Evolutionary conservation across 1,140 invertebrate genomes (phyloP).

Genomic region (Eupeodes corollae): DNA sequence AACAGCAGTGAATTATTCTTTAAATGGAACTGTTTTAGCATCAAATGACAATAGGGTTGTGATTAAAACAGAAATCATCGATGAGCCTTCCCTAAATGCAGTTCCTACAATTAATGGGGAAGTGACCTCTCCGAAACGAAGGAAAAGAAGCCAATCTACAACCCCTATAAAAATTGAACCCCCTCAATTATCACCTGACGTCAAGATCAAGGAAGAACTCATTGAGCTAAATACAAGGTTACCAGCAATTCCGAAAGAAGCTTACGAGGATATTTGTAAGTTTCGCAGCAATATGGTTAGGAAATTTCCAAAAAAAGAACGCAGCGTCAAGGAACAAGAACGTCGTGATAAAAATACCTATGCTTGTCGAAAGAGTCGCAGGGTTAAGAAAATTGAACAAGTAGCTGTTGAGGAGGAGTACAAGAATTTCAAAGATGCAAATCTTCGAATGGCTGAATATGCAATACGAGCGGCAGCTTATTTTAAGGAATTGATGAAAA

Average conservation of each 20-base stretch:
- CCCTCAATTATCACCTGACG: too few relatives aligned
- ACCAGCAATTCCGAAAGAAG: slow-evolving; percentile 12
- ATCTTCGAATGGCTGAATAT: neutral
- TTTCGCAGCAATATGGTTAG: neutral
- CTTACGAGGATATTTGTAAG: slow-evolving; percentile 9
- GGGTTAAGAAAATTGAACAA: neutral
- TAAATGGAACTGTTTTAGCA: too few relatives aligned
- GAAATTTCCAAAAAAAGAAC: neutral
- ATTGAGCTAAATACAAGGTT: neutral
- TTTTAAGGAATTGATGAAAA: neutral
- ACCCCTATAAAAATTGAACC: too few relatives aligned
- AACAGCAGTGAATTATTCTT: too few relatives aligned
- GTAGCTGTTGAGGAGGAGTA: neutral
- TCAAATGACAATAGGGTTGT: too few relatives aligned
- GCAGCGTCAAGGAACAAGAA: neutral
- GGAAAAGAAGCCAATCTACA: too few relatives aligned
- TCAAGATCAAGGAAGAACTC: too few relatives aligned
- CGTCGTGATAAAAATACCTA: neutral
- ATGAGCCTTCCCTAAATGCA: too few relatives aligned
- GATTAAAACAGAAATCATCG: too few relatives aligned
- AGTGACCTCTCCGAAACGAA: too few relatives aligned
- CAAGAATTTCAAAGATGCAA: neutral
- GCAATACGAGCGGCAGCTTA: neutral
- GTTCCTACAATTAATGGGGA: too few relatives aligned
- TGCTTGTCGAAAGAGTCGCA: neutral